These are phyloP conservation scores for Toxotes chatareus DNA, from an alignment of 2,113 vertebrate species.

Conservation along the genomic window DNA sequence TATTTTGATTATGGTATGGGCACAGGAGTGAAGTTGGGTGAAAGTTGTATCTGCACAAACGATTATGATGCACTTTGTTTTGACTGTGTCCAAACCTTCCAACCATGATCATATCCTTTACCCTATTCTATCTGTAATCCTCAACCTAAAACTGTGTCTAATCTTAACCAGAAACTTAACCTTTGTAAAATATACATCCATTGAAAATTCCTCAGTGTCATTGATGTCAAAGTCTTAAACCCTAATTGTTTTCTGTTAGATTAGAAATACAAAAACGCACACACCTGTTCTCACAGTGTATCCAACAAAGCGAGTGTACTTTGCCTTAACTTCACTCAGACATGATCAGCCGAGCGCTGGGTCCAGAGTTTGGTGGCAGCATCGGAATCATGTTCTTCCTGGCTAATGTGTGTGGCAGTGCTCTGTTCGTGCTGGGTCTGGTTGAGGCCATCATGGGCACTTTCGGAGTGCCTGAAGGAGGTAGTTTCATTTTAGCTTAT, in stretches of 20 bases:
- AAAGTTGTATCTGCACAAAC: not conserved
- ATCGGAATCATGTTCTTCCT: constrained; percentile 95
- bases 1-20: not conserved
- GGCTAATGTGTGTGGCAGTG: constrained; percentile 91
- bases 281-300: not conserved
- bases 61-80: not conserved
- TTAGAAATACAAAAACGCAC: not conserved
- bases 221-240: not conserved
- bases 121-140: too few species aligned
- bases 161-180: not conserved
- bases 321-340: constrained; percentile 82
- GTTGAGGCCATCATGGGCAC: constrained; percentile 90
- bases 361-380: constrained; percentile 93
- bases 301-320: not conserved
- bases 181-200: not conserved
- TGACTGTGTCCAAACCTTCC: not conserved
- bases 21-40: too few species aligned
- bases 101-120: not conserved
- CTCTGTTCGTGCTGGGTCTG: constrained; percentile 90
- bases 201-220: not conserved
- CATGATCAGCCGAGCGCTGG: constrained; percentile 94
- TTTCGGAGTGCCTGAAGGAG: constrained; percentile 87
- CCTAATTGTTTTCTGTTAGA: not conserved
- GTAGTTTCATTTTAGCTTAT: not conserved
- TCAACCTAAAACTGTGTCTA: not conserved